phyloP scores from a whole-genome alignment of 2,888 invertebrate genomes.

The Folsomia manolachei region DNA sequence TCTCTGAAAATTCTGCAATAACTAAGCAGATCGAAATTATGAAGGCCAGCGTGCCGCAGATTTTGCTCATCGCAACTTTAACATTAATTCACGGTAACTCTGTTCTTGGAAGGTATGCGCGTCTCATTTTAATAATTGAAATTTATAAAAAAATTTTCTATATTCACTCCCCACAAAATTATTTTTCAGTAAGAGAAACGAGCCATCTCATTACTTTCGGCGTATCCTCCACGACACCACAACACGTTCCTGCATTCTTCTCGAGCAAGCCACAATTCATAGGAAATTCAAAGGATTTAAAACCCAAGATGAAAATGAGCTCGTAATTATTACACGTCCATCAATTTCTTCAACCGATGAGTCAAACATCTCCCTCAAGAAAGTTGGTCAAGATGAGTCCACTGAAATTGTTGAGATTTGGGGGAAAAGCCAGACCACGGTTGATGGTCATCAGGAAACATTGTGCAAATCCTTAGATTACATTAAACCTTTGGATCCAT shows the following conservation, averaged over 20 bases:
- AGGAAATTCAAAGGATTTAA: conserved; percentile 35
- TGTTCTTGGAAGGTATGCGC: no score
- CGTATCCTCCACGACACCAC: background rate
- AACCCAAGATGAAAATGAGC: conserved; percentile 30
- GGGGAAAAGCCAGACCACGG: conserved; percentile 21
- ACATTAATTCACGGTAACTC: no score
- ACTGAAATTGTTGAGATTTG: conserved; percentile 40
- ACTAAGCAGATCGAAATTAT: no score
- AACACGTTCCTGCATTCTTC: background rate
- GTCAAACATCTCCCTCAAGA: conserved; percentile 10
- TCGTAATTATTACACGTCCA: conserved; percentile 21
- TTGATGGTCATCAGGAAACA: conserved; percentile 24
- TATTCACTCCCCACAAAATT: no score
- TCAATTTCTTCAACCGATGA: conserved; percentile 27
- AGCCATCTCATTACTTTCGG: no score
- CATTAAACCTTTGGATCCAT: background rate
- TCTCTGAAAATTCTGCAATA: no score
- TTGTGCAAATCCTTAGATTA: conserved; percentile 25
- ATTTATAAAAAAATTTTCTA: no score
- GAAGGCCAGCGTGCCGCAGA: no score
- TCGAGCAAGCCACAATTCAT: conserved; percentile 2
- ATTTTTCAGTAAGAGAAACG: no score
- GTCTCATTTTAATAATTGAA: no score
- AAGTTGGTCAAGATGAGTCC: no score
- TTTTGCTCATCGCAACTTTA: no score